Evolutionary conservation across 2,888 invertebrate species (phyloP), one percentile per base, ranked within the genome.

Genomic region (Leptinotarsa haldemani): DNA sequence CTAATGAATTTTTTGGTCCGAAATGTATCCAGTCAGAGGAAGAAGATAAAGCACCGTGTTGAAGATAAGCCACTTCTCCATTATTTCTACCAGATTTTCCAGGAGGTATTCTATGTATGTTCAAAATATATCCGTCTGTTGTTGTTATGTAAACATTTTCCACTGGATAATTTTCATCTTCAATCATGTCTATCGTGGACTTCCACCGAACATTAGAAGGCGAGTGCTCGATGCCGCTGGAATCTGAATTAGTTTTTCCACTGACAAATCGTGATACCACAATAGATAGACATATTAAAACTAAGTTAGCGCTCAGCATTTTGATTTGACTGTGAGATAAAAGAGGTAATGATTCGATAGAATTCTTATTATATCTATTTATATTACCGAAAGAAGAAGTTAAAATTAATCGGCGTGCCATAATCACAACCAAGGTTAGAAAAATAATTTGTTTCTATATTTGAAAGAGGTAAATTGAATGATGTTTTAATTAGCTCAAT

Each of bases 71-170:
- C n/a, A 83, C 88, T 79, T 78, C 83, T 40, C 78, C 80, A n/a
- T 82, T 77, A 2, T 65, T 79, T 61, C 77, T 77, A 12, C 81
- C 81, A 25, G 65, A 78, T 74, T 72, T 74, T 22, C 89, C 89
- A 78, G 85, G 79, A 2, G 90, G 90, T 73, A 92, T 90, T 65
- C 91, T 85, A 77, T 91, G 90, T 53, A 92, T 71, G 56, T 87
- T 86, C 40, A 92, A 83, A 56, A 91, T 87, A 82, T 90, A 92
- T 0, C 91, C 91, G 84, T 92, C 91, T n/a, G 86, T 77, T 0
- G 92, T 91, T 12, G 81, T 83, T 0, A 88, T 86, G 12, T 79
- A 76, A 78, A 89, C 87, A 3, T 79, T 83, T 83, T 89, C 89
- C 0, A 84, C 84, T 0, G 87, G 86, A 78, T 88, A 90, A 22